Evolutionary conservation across 2,888 invertebrate genomes (phyloP).

Genomic region (Oxytorus armatus): DNA sequence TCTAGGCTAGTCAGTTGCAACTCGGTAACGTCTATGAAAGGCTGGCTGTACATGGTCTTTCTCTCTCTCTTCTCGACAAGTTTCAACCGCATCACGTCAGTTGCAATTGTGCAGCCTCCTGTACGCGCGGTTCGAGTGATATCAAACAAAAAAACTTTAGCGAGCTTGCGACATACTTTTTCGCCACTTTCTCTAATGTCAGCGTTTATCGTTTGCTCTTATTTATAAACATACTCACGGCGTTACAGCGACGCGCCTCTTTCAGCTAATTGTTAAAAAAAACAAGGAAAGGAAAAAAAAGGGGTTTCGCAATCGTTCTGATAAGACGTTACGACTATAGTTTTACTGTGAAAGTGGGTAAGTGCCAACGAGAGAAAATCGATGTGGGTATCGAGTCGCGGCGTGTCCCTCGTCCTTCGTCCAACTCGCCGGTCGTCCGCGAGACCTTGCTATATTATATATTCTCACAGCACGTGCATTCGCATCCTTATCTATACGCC

Average conservation of each 20-base stretch:
- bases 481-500: constrained; percentile 27
- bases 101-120: constrained; percentile 63
- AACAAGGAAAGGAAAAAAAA: not conserved
- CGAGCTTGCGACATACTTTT: constrained; percentile 9
- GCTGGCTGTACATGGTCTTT: not conserved
- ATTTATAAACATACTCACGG: not conserved
- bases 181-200: not conserved
- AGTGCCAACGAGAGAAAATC: constrained; percentile 6
- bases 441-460: constrained; percentile 46
- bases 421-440: constrained; percentile 11
- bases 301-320: not conserved
- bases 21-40: constrained; percentile 45
- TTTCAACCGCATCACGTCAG: constrained; percentile 61
- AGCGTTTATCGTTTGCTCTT: not conserved
- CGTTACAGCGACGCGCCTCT: not conserved
- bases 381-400: constrained; percentile 28
- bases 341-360: not conserved
- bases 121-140: constrained; percentile 26
- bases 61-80: constrained; percentile 17
- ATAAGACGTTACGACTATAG: not conserved
- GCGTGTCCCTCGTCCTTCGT: constrained; percentile 20
- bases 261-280: not conserved
- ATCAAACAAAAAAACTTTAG: constrained; percentile 1
- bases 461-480: constrained; percentile 25
- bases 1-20: constrained; percentile 78